Conservation (phyloP, 2,797 vertebrate genomes). For the Silurus lanzhouensis region DNA sequence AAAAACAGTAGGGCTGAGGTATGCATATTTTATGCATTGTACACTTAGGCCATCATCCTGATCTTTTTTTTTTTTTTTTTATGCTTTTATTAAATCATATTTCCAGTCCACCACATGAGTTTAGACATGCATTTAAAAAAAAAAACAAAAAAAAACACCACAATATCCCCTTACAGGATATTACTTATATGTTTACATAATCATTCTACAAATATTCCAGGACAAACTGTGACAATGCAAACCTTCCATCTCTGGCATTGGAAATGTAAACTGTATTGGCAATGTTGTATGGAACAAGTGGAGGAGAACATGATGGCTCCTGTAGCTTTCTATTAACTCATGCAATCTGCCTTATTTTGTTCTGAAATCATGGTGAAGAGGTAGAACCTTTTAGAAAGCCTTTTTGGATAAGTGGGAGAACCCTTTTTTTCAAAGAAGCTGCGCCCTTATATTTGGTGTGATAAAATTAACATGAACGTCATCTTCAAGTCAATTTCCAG, state of each 20-base stretch:
- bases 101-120: conserved; percentile 93
- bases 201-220: conserved; percentile 87
- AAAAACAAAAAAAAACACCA: conserved; percentile 51
- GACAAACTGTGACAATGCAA: conserved; percentile 87
- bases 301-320: conserved; percentile 88
- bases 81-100: conserved; percentile 77
- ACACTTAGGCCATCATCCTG: conserved; percentile 91
- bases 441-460: conserved; percentile 97
- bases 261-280: conserved; percentile 85
- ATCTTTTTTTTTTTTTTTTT: conserved; percentile 79
- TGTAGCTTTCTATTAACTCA: conserved; percentile 90
- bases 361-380: conserved; percentile 96
- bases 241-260: conserved; percentile 83
- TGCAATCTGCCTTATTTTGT: conserved; percentile 94
- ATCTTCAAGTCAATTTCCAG: conserved; percentile 92
- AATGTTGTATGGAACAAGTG: conserved; percentile 89
- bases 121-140: conserved; percentile 89
- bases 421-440: conserved; percentile 89
- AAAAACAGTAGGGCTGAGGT: conserved; percentile 98
- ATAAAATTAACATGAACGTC: conserved; percentile 87
- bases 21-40: conserved; percentile 94
- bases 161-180: conserved; percentile 87
- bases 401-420: conserved; percentile 97
- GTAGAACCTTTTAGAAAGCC: conserved; percentile 99
- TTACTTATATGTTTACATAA: conserved; percentile 79